Evolutionary conservation across 2,113 vertebrate species (phyloP).

Genomic region (Xyliphius kryptos): DNA sequence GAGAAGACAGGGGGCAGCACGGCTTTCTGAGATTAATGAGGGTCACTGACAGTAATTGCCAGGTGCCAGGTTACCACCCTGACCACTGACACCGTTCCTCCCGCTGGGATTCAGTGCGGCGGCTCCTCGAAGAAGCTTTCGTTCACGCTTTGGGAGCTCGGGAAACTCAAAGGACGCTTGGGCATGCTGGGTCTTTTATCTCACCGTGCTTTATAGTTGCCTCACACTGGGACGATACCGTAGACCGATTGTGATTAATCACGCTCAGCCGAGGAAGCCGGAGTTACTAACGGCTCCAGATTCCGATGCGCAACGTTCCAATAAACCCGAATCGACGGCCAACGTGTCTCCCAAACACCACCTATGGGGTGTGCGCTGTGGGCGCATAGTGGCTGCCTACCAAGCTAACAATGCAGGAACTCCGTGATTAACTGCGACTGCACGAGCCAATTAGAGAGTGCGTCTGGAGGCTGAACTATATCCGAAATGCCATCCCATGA

Average conservation of each 20-base stretch:
- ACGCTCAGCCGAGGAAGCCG: too few species aligned
- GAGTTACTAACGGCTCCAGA: too few species aligned
- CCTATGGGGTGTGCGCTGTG: too few species aligned
- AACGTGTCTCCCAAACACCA: too few species aligned
- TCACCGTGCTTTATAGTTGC: background rate
- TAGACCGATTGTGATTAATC: too few species aligned
- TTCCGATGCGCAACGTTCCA: too few species aligned
- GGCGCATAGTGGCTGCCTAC: background rate
- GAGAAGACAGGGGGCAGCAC: conserved; percentile 13
- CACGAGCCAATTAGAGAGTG: conserved; percentile 44
- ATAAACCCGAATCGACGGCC: too few species aligned
- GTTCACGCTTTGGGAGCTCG: conserved; percentile 24
- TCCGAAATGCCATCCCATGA: conserved; percentile 50
- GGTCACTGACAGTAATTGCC: conserved; percentile 41
- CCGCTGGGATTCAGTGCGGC: conserved; percentile 24
- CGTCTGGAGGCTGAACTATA: conserved; percentile 40
- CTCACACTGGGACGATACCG: too few species aligned
- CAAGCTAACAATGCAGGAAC: conserved; percentile 20
- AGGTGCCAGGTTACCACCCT: conserved; percentile 47
- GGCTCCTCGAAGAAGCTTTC: conserved; percentile 36
- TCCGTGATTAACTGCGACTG: conserved; percentile 45
- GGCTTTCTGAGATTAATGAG: conserved; percentile 43
- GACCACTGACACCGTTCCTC: conserved; percentile 41
- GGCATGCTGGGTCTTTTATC: background rate
- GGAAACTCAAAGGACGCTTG: conserved; percentile 7